Evolutionary conservation across 2,797 vertebrate species (phyloP), one percentile per base, ranked within the genome.

Genomic region (Lerista edwardsae): DNA sequence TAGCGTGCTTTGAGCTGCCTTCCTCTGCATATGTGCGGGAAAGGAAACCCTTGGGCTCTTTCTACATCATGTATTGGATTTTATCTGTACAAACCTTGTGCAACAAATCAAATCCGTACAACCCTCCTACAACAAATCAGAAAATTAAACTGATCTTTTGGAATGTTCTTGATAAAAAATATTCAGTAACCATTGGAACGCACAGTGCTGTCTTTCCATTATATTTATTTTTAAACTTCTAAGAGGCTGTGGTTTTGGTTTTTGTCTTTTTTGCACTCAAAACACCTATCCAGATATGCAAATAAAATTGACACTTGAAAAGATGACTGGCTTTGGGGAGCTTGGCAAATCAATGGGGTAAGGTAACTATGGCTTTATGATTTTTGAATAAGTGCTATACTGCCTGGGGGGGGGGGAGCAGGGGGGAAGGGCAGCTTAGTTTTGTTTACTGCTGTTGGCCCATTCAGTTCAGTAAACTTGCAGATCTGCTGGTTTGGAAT

Each of bases 241-340:
- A n/a, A n/a, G n/a, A n/a, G n/a, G n/a, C n/a, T n/a, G n/a, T n/a
- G n/a, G n/a, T n/a, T n/a, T n/a, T n/a, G n/a, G n/a, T n/a, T n/a
- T n/a, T n/a, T n/a, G n/a, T n/a, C n/a, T 9, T 47, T 6, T 76
- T 44, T 74, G 62, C 21, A 44, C 12, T 69, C 15, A 25, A 27
- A 17, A 15, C 68, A 59, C 19, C 21, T 71, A 78, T 55, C 65
- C 59, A 34, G 9, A 34, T 14, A 25, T 25, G 59, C 59, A 76
- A 86, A 82, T 76, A 76, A 71, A 86, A 69, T 10, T 71, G 36
- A n/a, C 67, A 25, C 31, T 80, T 76, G 11, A 80, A 67, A 34
- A 69, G 39, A 23, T 61, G 8, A 25, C 36, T 51, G 4, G 15
- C 21, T 76, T 69, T 15, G 39, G 47, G 31, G 6, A 14, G 17